Conservation (phyloP, 2,113 vertebrate species). For the Trichomycterus rosablanca region DNA sequence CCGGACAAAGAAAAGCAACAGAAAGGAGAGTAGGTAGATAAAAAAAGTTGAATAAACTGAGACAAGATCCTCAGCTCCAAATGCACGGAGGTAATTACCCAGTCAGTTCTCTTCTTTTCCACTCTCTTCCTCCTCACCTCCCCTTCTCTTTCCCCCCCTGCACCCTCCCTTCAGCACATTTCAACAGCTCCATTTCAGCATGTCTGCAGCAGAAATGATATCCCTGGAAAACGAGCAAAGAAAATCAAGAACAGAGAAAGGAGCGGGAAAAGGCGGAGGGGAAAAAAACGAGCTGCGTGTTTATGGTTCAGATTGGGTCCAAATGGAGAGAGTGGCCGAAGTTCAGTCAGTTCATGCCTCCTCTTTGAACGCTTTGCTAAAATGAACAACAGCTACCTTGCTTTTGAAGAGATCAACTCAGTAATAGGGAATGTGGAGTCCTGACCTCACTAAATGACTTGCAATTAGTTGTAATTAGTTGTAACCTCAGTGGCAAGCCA, state of each 20-base stretch:
- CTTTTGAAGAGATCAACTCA: too few relatives aligned
- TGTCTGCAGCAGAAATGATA: slow-evolving; percentile 49
- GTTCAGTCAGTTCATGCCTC: slow-evolving; percentile 22
- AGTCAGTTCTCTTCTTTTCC: slow-evolving; percentile 3
- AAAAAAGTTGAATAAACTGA: slow-evolving; percentile 30
- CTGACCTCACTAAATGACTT: too few relatives aligned
- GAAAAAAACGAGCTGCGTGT: too few relatives aligned
- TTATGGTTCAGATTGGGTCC: too few relatives aligned
- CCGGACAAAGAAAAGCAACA: slow-evolving; percentile 6
- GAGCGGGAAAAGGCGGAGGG: too few relatives aligned
- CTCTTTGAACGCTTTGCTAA: too few relatives aligned
- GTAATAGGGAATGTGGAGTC: too few relatives aligned
- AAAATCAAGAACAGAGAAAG: not conserved
- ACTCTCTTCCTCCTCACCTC: slow-evolving; percentile 5
- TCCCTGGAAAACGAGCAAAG: slow-evolving; percentile 38
- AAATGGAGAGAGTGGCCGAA: not conserved
- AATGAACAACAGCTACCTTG: too few relatives aligned
- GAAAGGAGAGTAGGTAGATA: slow-evolving; percentile 2
- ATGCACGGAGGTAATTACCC: slow-evolving; percentile 39
- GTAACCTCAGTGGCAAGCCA: too few relatives aligned
- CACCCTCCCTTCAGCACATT: slow-evolving; percentile 31
- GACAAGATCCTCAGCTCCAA: slow-evolving; percentile 24
- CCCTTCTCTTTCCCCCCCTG: not conserved
- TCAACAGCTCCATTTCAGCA: slow-evolving; percentile 37
- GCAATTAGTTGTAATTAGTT: too few relatives aligned